Evolutionary conservation across 2,888 invertebrate species (phyloP).

Genomic region (Drosophila algonquin): DNA sequence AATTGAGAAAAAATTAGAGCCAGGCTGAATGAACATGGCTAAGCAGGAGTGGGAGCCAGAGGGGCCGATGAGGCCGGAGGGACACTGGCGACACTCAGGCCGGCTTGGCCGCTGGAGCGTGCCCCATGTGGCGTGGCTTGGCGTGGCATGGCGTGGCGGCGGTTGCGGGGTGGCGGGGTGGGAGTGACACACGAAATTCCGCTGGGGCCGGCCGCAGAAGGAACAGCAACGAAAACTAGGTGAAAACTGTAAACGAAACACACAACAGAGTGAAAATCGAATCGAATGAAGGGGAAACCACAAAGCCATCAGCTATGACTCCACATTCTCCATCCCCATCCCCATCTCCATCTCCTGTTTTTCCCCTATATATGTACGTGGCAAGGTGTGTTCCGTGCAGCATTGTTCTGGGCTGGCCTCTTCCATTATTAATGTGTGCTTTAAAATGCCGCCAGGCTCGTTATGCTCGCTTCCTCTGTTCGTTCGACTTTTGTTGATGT

Average conservation of each 20-base stretch:
- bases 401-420: slow-evolving; percentile 3
- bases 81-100: slow-evolving; percentile 62
- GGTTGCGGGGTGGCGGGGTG: no score
- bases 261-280: slow-evolving; percentile 66
- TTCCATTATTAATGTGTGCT: slow-evolving; percentile 61
- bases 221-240: slow-evolving; percentile 66
- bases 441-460: slow-evolving; percentile 50
- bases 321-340: background rate
- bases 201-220: slow-evolving; percentile 46
- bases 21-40: slow-evolving; percentile 72
- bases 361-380: no score
- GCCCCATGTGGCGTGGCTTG: slow-evolving; percentile 20
- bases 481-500: slow-evolving; percentile 21
- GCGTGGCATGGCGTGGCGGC: background rate
- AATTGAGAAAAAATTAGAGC: slow-evolving; percentile 40
- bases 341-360: no score
- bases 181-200: slow-evolving; percentile 44
- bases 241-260: slow-evolving; percentile 71
- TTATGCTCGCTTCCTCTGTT: slow-evolving; percentile 33
- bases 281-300: slow-evolving; percentile 43
- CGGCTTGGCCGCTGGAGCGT: slow-evolving; percentile 50
- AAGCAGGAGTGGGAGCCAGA: slow-evolving; percentile 40
- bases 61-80: background rate
- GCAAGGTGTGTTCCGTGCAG: slow-evolving; percentile 7
- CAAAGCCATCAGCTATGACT: slow-evolving; percentile 14